phyloP scores from a whole-genome alignment of 2,113 vertebrate genomes.

The Macquaria australasica region DNA sequence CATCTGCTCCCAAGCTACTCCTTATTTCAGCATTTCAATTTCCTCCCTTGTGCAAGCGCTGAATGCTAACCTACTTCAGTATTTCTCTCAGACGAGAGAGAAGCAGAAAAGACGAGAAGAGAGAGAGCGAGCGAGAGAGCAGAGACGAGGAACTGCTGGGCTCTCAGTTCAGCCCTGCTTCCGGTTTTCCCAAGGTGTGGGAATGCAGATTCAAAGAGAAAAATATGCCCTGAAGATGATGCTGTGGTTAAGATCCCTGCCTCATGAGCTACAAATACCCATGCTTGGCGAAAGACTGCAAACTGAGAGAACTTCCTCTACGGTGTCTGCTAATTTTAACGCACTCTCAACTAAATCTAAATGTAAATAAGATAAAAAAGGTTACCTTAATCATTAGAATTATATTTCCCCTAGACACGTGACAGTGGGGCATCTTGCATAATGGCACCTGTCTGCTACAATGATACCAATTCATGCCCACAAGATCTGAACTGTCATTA shows the following conservation, averaged over 20 bases:
- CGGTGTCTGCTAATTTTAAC: conserved; percentile 23
- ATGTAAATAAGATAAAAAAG: background rate
- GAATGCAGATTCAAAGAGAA: conserved; percentile 50
- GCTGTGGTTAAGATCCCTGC: conserved; percentile 44
- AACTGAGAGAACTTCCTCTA: conserved; percentile 22
- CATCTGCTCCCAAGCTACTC: conserved; percentile 80
- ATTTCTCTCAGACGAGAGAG: conserved; percentile 56
- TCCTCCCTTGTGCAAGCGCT: conserved; percentile 71
- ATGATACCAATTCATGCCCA: conserved; percentile 4
- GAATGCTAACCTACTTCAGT: conserved; percentile 77
- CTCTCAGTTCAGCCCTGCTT: conserved; percentile 30
- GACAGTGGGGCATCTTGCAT: background rate
- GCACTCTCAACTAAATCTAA: conserved; percentile 13
- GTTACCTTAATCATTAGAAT: too few species aligned
- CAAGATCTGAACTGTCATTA: background rate
- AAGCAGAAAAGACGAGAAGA: background rate
- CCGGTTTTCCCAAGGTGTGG: conserved; percentile 53
- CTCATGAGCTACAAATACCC: conserved; percentile 32
- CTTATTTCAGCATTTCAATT: conserved; percentile 84
- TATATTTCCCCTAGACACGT: background rate
- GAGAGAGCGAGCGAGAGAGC: background rate
- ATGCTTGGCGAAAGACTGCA: conserved; percentile 9
- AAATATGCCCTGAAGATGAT: conserved; percentile 35
- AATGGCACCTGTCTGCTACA: background rate
- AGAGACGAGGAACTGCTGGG: conserved; percentile 25